Conservation (phyloP, 2,797 vertebrate genomes). For the Propithecus perrieri region DNA sequence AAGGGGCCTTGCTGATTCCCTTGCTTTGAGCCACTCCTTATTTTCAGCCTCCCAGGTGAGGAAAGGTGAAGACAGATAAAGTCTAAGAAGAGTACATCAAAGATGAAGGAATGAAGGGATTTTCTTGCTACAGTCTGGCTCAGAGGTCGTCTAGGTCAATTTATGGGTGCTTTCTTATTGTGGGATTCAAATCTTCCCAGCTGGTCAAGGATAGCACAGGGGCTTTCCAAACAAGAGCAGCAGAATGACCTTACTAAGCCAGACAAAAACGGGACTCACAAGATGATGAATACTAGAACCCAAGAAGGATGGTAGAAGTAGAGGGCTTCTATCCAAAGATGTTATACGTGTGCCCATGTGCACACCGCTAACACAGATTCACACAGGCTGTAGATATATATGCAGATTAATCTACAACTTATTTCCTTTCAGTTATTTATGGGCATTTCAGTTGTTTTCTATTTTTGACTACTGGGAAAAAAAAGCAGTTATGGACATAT, state of each 20-base stretch:
- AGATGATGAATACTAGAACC: neutral
- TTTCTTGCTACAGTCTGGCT: neutral
- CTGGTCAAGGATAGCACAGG: neutral
- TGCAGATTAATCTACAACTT: neutral
- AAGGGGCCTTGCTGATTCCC: neutral
- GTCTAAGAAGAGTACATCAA: neutral
- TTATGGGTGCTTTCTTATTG: neutral
- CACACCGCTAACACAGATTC: neutral
- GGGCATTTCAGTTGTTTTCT: neutral
- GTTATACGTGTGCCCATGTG: no score
- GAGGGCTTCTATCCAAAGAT: neutral
- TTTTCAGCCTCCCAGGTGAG: neutral
- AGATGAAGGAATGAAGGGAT: neutral
- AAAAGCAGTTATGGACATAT: neutral
- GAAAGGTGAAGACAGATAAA: neutral
- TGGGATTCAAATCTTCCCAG: neutral
- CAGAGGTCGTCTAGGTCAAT: neutral
- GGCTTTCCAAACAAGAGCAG: neutral
- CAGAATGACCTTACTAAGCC: neutral
- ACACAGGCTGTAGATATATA: no score
- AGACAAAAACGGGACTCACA: neutral
- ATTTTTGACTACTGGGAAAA: neutral
- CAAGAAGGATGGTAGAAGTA: neutral
- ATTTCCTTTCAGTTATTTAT: neutral
- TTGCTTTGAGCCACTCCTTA: neutral